Evolutionary conservation across 2,797 vertebrate species (phyloP).

Genomic region (Microcaecilia unicolor): DNA sequence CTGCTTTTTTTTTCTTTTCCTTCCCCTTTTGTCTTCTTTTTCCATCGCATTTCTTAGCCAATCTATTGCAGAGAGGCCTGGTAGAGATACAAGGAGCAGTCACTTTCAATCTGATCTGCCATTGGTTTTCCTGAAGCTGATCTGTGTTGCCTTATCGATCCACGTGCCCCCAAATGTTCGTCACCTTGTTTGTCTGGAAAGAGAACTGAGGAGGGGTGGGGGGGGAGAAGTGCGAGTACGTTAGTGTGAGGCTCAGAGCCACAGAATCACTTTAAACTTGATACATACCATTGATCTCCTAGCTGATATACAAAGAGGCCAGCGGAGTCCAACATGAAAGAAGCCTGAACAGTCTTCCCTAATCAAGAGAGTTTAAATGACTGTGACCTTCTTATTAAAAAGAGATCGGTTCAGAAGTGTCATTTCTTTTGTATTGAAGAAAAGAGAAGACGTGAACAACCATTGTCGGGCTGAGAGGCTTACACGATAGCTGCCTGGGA

Average conservation of each 20-base stretch:
- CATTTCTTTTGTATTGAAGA: neutral
- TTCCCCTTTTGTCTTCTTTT: slow-evolving; percentile 62
- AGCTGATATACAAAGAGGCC: slow-evolving; percentile 24
- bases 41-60: slow-evolving; percentile 82
- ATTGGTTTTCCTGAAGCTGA: slow-evolving; percentile 78
- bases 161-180: slow-evolving; percentile 35
- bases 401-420: slow-evolving; percentile 3
- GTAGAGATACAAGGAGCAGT: slow-evolving; percentile 86
- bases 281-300: slow-evolving; percentile 41
- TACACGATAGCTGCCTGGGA: no score
- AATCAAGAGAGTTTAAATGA: slow-evolving; percentile 28
- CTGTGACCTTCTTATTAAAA: slow-evolving; percentile 25
- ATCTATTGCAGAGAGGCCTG: slow-evolving; percentile 69
- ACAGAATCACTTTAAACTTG: slow-evolving; percentile 39
- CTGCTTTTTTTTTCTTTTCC: slow-evolving; percentile 37
- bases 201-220: neutral
- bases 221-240: slow-evolving; percentile 8
- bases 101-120: slow-evolving; percentile 79
- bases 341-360: slow-evolving; percentile 6
- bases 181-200: slow-evolving; percentile 55
- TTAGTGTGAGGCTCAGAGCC: slow-evolving; percentile 16
- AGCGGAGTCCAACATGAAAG: slow-evolving; percentile 15
- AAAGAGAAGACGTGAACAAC: neutral
- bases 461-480: no score
- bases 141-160: slow-evolving; percentile 64